Base-by-base conservation (phyloP, 2,888 invertebrate species). In the Geophilus truncorum region DNA sequence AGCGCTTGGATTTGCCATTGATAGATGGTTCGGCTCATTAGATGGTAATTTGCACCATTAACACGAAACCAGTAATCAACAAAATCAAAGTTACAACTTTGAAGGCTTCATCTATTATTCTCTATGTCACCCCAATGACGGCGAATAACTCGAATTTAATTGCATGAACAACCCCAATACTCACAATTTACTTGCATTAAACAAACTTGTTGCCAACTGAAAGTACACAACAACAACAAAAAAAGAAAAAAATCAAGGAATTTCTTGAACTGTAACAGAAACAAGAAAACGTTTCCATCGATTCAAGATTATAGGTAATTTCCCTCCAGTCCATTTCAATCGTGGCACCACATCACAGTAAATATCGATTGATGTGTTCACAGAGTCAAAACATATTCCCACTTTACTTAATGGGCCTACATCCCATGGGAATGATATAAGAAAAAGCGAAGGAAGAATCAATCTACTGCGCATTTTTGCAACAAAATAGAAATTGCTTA, bases 331-430 rank as follows among this genome's bases (percentile, higher is more conserved):
- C 45, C 45, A 45, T 45, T 70, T 70, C 70, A 70, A 15, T 70
- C 70, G 28, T 62, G 12, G 70, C 28, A 70, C 70, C 70, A 70
- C 10, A 10, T 23, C 7, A 12, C 6, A 9, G 7, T 51, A 51
- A 4, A 7, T 51, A 70, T 70, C 70, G 70, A 70, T 70, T 70
- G 70, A 7, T 70, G 25, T 70, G 70, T 70, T 25, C 70, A 70
- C 9, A 70, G 70, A 70, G 25, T 70, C 70, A 70, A 70, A 70
- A 70, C 70, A 70, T 25, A 70, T 70, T 70, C 70, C 70, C 70
- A 70, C 70, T 70, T 70, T 25, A 25, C 25, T 70, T 70, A 70
- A 70, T 70, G 70, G 28, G 70, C 10, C 25, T 10, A 25, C n/a
- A 23, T 28, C 70, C 70, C 70, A 25, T 10, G n/a, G 70, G 70